Evolutionary conservation across 2,113 vertebrate species (phyloP).

Genomic region (Tamias sibiricus): DNA sequence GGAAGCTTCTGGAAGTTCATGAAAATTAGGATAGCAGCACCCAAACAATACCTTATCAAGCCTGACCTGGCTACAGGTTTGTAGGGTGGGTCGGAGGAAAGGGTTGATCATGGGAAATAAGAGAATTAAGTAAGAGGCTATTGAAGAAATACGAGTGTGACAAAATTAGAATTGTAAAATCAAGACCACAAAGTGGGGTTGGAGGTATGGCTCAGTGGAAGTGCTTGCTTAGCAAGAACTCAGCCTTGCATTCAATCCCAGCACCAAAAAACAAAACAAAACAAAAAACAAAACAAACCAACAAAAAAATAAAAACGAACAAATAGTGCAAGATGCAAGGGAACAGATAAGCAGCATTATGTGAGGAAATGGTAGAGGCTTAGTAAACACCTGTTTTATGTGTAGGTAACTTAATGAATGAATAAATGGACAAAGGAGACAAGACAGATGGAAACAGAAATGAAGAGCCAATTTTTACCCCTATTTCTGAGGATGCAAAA

Average conservation of each 20-base stretch:
- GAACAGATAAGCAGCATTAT: not conserved
- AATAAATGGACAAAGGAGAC: not conserved
- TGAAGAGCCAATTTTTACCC: not conserved
- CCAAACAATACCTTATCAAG: not conserved
- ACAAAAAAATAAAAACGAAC: too few relatives aligned
- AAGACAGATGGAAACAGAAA: not conserved
- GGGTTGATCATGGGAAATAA: not conserved
- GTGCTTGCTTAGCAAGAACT: not conserved
- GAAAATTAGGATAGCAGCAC: not conserved
- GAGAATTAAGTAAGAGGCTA: not conserved
- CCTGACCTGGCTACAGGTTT: not conserved
- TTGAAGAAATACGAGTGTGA: not conserved
- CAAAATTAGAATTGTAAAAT: not conserved
- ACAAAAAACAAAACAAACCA: not conserved
- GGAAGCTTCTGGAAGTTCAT: not conserved
- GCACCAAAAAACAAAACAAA: not conserved
- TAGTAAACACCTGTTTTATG: not conserved
- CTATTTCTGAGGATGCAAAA: not conserved
- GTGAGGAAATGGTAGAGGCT: not conserved
- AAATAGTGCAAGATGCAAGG: not conserved
- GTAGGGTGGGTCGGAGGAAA: not conserved
- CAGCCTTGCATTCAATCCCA: not conserved
- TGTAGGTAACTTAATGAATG: not conserved
- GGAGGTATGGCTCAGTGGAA: not conserved
- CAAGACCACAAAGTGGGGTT: not conserved